Evolutionary conservation across 2,888 invertebrate genomes (phyloP), one percentile per base, ranked within the genome.

Genomic region (Archaeoteleia sp.): DNA sequence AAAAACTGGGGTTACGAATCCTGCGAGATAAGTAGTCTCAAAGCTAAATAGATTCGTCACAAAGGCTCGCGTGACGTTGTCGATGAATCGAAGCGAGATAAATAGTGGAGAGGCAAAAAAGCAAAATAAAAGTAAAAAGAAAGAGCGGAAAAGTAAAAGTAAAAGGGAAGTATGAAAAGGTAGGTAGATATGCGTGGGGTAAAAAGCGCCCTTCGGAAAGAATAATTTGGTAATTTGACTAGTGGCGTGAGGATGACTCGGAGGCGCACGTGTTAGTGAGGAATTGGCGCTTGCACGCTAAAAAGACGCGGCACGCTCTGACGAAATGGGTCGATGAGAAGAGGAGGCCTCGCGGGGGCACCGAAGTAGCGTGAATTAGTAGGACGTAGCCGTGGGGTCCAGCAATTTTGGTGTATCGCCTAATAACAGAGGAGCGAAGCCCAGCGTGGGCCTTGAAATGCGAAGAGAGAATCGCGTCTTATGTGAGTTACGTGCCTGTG

Each of bases 321-420:
- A 32, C 34, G 42, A 27, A 42, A 27, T 42, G 13, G 42, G 27
- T 42, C 27, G 42, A 23, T 42, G 23, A 7, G 42, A 10, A 10
- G 30, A 9, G 10, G 45, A 29, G 39, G 39, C 14, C 29, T 39
- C 30, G 43, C 60, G 62, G 70, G 63, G 73, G 57, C 67, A 54
- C 49, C 70, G 74, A 72, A 74, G 77, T 69, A 74, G 80, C 75
- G 77, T 71, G 78, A 80, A 80, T 80, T 79, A 79, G 77, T 75
- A 72, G 74, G 74, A 74, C 75, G 67, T 67, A 62, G 74, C 77
- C 67, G 78, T 79, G 76, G 72, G 74, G 77, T 77, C 76, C 79
- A 67, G 77, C 81, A 82, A 82, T 83, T 82, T 83, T 81, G 76
- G 78, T 78, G 78, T 79, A 83, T 83, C 80, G 80, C 76, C 80